phyloP scores from a whole-genome alignment of 2,113 vertebrate genomes.

The Eudyptes chrysolophus region DNA sequence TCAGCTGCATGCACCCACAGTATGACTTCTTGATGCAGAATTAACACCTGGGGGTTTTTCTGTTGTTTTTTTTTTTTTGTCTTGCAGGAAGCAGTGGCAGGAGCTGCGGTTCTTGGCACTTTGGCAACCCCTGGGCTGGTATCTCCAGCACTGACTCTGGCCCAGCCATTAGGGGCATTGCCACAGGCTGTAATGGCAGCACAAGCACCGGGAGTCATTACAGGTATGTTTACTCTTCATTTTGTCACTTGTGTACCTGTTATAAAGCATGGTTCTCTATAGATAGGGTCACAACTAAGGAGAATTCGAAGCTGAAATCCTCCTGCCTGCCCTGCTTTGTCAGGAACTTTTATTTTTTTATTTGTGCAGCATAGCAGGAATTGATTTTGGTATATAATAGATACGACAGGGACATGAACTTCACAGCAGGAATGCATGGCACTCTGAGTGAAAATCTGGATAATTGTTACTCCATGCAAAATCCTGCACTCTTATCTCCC shows the following conservation, averaged over 20 bases:
- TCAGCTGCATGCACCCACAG: not conserved
- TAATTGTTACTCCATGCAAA: not conserved
- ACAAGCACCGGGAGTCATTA: conserved; percentile 96
- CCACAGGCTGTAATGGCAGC: conserved; percentile 99
- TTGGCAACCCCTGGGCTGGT: conserved; percentile 85
- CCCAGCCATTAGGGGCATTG: conserved; percentile 89
- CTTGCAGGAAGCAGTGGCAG: conserved; percentile 93
- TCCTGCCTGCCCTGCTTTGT: not conserved
- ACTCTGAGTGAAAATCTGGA: not conserved
- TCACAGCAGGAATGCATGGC: not conserved
- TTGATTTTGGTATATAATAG: not conserved
- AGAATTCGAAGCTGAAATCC: not conserved
- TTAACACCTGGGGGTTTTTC: not conserved
- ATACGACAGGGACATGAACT: not conserved
- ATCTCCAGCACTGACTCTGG: conserved; percentile 84
- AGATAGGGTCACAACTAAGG: not conserved
- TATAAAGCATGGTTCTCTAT: not conserved
- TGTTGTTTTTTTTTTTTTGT: not conserved
- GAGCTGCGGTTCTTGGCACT: conserved; percentile 92
- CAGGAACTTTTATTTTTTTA: not conserved
- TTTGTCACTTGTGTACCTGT: not conserved
- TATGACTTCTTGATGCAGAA: not conserved
- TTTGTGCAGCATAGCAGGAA: not conserved
- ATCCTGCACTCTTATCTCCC: not conserved
- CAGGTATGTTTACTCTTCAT: conserved; percentile 77